phyloP scores from a whole-genome alignment of 1,140 invertebrate genomes.

The Panagrolaimus sp. region DNA sequence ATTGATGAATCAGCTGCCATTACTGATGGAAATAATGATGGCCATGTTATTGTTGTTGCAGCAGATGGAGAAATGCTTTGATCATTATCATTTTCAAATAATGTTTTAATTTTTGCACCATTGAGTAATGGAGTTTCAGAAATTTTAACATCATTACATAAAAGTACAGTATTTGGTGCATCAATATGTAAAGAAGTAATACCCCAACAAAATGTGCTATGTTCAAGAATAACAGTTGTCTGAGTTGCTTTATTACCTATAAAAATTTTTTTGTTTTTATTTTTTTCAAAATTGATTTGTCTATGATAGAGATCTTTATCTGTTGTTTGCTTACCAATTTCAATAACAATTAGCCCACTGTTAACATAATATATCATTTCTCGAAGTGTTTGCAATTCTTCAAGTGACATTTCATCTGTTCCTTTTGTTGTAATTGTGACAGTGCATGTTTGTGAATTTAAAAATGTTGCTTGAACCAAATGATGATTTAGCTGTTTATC shows the following conservation, averaged over 20 bases:
- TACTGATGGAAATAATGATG: slow-evolving; percentile 16
- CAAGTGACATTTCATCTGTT: slow-evolving; percentile 20
- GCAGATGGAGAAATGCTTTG: neutral
- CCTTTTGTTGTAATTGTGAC: slow-evolving; percentile 18
- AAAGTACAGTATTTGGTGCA: slow-evolving; percentile 12
- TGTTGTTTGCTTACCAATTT: slow-evolving; percentile 15
- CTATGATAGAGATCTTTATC: too few relatives aligned
- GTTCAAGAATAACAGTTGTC: slow-evolving; percentile 22
- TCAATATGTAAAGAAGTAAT: slow-evolving; percentile 20
- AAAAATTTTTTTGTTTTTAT: slow-evolving; percentile 9
- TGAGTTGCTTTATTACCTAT: slow-evolving; percentile 31
- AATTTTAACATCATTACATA: slow-evolving; percentile 20
- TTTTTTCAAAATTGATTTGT: too few relatives aligned
- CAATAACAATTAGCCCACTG: slow-evolving; percentile 15
- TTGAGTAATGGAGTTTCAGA: neutral
- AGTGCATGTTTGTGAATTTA: neutral
- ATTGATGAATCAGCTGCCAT: slow-evolving; percentile 22
- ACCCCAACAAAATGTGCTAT: slow-evolving; percentile 34
- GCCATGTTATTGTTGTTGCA: slow-evolving; percentile 8
- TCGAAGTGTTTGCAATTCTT: slow-evolving; percentile 16
- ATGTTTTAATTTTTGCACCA: neutral
- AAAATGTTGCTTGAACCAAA: neutral
- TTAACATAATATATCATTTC: slow-evolving; percentile 21
- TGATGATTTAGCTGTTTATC: slow-evolving; percentile 4
- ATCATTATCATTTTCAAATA: slow-evolving; percentile 17